Conservation (phyloP, 2,113 vertebrate species). For the Forbesichthys papilliferus region DNA sequence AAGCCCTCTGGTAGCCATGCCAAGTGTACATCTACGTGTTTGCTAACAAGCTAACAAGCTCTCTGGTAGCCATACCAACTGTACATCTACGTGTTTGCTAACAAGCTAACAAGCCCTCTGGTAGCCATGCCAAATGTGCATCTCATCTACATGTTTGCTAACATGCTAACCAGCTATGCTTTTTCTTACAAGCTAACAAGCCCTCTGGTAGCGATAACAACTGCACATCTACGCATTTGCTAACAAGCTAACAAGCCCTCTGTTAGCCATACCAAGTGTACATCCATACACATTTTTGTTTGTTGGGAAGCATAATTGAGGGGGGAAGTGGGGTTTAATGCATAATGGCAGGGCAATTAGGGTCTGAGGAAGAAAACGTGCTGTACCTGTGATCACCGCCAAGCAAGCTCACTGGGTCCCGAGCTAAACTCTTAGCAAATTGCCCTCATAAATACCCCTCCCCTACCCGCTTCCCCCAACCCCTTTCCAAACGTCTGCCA, state of each 20-base stretch:
- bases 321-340: constrained; percentile 26
- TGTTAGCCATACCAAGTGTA: constrained; percentile 20
- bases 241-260: background rate
- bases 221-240: background rate
- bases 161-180: background rate
- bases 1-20: background rate
- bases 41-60: background rate
- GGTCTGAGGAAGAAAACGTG: constrained; percentile 17
- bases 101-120: background rate
- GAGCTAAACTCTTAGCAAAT: constrained; percentile 60
- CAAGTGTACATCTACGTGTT: background rate
- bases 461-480: constrained; percentile 23
- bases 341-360: constrained; percentile 53
- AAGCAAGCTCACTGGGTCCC: constrained; percentile 34
- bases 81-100: background rate
- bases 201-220: background rate
- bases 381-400: constrained; percentile 42
- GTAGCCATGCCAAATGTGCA: too few relatives aligned
- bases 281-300: constrained; percentile 7
- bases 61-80: constrained; percentile 17
- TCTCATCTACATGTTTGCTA: constrained; percentile 1
- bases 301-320: constrained; percentile 23
- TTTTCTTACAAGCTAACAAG: background rate
- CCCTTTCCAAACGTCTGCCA: constrained; percentile 57
- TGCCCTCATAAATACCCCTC: constrained; percentile 53